A percentile compares a stretch with the other conserved stretches of the same genome.
Evolutionary conservation across 2,888 invertebrate species (phyloP).

Genomic region (Dasysyrphus tricinctus): DNA sequence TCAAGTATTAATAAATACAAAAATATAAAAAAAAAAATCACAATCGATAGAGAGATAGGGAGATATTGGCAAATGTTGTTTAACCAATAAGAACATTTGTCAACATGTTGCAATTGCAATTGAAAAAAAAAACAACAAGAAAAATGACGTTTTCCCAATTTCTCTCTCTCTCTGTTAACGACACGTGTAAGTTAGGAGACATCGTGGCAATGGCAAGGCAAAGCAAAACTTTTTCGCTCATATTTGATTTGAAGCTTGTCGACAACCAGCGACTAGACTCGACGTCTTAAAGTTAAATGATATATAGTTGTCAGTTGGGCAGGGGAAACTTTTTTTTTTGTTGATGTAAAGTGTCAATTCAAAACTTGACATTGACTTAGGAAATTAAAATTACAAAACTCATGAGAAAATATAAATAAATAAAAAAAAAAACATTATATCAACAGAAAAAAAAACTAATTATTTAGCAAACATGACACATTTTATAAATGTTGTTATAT

Average conservation of each 20-base stretch:
- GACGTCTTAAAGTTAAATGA: neutral
- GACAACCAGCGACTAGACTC: neutral
- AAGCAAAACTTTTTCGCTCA: slow-evolving; percentile 7
- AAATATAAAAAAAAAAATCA: slow-evolving; percentile 10
- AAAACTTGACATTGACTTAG: slow-evolving; percentile 66
- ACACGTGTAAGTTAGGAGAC: slow-evolving; percentile 40
- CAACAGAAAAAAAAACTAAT: slow-evolving; percentile 45
- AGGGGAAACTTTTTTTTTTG: neutral
- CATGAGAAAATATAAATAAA: neutral
- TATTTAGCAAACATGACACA: slow-evolving; percentile 69
- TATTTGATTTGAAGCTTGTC: neutral
- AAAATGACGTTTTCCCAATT: slow-evolving; percentile 13
- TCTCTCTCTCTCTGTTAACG: neutral
- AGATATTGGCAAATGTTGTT: slow-evolving; percentile 42
- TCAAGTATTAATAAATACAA: slow-evolving; percentile 44
- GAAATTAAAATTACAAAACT: slow-evolving; percentile 27
- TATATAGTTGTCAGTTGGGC: neutral
- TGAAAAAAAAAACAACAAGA: neutral
- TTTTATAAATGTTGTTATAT: slow-evolving; percentile 69
- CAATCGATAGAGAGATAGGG: neutral
- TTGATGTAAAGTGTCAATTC: slow-evolving; percentile 49
- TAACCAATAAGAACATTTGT: slow-evolving; percentile 58
- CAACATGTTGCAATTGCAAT: slow-evolving; percentile 63
- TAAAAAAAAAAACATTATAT: neutral
- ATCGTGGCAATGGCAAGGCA: slow-evolving; percentile 43